Evolutionary conservation across 1,140 invertebrate genomes (phyloP).

Genomic region (Procambarus clarkii): DNA sequence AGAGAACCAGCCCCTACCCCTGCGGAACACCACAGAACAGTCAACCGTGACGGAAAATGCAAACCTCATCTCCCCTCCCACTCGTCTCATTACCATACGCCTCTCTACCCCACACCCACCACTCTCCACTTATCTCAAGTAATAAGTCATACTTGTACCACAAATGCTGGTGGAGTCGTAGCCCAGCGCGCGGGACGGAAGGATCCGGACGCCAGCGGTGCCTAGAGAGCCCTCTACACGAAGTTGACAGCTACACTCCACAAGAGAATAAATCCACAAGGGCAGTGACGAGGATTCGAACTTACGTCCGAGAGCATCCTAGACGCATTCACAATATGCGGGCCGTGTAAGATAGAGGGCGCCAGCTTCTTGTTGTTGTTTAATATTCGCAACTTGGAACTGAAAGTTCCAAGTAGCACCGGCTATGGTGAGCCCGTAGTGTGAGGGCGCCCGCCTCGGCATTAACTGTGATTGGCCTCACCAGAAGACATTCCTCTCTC

Average conservation of each 20-base stretch:
- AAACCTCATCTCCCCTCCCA: conserved; percentile 45
- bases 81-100: conserved; percentile 31
- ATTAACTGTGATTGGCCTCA: background rate
- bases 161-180: background rate
- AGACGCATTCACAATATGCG: background rate
- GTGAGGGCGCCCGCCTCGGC: background rate
- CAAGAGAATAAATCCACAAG: too few relatives aligned
- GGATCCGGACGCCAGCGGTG: conserved; percentile 30
- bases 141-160: too few relatives aligned
- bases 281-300: too few relatives aligned
- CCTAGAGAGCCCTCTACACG: background rate
- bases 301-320: too few relatives aligned
- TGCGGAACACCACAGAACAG: conserved; percentile 28
- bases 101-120: background rate
- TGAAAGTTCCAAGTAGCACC: too few relatives aligned
- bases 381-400: too few relatives aligned
- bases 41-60: conserved; percentile 61
- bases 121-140: background rate
- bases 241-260: conserved; percentile 39
- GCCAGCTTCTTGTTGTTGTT: too few relatives aligned
- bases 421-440: too few relatives aligned
- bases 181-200: conserved; percentile 17
- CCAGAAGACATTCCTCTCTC: background rate
- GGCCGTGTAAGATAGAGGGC: background rate
- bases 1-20: conserved; percentile 8